Evolutionary conservation across 2,113 vertebrate genomes (phyloP).

Genomic region (Aspiorhynchus laticeps): DNA sequence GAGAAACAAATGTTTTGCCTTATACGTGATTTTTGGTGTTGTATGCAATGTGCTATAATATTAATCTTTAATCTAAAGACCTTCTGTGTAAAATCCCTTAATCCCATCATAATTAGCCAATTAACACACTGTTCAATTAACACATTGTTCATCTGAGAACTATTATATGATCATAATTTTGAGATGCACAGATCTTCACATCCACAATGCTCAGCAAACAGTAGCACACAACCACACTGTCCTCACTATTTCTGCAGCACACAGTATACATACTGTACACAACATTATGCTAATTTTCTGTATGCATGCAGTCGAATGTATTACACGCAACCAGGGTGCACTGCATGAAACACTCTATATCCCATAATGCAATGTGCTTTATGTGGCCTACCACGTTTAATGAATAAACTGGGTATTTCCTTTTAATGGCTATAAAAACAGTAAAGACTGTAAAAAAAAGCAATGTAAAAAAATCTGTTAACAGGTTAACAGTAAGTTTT

Average conservation of each 20-base stretch:
- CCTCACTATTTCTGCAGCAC: background rate
- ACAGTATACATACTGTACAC: background rate
- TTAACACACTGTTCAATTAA: background rate
- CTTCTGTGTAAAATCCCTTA: background rate
- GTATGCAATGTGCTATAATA: background rate
- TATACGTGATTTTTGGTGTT: background rate
- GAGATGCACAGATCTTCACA: background rate
- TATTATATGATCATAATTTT: too few relatives aligned
- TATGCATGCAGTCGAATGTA: too few relatives aligned
- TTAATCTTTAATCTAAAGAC: background rate
- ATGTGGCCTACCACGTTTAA: background rate
- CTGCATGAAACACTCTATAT: background rate
- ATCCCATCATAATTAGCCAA: too few relatives aligned
- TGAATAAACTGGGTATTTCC: background rate
- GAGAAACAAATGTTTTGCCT: background rate
- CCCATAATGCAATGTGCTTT: background rate
- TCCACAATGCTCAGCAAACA: background rate
- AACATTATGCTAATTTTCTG: background rate
- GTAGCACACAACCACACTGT: background rate
- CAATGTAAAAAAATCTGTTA: too few relatives aligned
- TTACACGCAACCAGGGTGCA: background rate
- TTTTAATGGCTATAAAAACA: too few relatives aligned
- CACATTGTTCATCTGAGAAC: background rate
- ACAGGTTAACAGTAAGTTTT: too few relatives aligned
- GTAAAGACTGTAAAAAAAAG: too few relatives aligned